These are phyloP conservation scores for Pteronotus mesoamericanus DNA, from an alignment of 2,797 vertebrate species.

Conservation along the genomic window DNA sequence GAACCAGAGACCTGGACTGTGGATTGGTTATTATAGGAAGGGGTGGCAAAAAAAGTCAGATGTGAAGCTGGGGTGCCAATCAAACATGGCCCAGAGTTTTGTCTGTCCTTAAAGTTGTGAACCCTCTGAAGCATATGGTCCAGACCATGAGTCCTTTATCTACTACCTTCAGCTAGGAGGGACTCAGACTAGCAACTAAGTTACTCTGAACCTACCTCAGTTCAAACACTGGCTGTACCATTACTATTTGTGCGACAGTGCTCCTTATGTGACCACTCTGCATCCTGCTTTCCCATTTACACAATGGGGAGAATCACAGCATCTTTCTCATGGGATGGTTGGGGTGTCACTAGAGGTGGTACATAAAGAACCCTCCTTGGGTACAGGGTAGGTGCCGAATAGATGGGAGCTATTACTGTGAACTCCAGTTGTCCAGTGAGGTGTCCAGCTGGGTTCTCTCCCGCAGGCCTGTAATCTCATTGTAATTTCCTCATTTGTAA, in stretches of 20 bases:
- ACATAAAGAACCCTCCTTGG: background rate
- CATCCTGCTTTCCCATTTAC: background rate
- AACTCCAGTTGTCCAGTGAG: background rate
- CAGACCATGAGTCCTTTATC: background rate
- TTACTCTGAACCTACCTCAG: background rate
- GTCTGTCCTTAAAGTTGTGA: background rate
- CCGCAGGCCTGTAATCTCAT: background rate
- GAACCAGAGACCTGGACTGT: background rate
- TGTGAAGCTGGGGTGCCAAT: background rate
- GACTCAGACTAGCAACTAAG: background rate
- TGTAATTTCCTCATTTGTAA: background rate
- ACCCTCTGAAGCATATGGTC: background rate
- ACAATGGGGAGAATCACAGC: background rate
- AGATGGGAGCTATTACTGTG: too few relatives aligned
- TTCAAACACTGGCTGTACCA: background rate
- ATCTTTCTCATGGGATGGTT: background rate
- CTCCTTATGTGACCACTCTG: background rate
- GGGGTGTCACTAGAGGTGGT: background rate
- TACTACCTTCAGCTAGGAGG: background rate
- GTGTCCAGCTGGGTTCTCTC: background rate
- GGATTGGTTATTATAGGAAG: background rate
- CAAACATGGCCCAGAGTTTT: background rate
- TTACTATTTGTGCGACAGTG: background rate
- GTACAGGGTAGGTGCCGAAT: rapidly evolving
- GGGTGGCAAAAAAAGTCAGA: background rate